These are phyloP conservation scores for Lacanobia oleracea DNA, from an alignment of 2,888 invertebrate species.

Conservation along the genomic window DNA sequence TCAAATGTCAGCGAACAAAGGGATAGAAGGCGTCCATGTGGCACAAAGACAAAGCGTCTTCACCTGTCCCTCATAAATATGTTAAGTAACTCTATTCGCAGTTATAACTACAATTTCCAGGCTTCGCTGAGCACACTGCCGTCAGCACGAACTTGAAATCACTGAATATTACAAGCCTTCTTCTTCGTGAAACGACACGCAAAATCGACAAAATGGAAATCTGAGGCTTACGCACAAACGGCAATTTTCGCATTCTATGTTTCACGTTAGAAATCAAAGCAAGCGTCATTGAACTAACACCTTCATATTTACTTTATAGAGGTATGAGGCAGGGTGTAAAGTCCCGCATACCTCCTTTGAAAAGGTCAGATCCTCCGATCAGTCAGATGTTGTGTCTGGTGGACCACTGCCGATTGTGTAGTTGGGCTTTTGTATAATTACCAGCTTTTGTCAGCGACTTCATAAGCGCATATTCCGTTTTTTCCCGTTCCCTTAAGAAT, in stretches of 20 bases:
- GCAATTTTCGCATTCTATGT: neutral
- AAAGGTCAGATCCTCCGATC: too few species aligned
- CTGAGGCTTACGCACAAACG: neutral
- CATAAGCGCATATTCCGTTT: too few species aligned
- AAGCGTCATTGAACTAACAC: neutral
- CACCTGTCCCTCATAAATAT: constrained; percentile 12
- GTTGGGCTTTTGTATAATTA: too few species aligned
- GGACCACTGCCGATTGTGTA: too few species aligned
- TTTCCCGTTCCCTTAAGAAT: too few species aligned
- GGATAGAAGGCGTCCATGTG: neutral
- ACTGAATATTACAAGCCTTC: neutral
- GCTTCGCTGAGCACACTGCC: constrained; percentile 1
- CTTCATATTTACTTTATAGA: too few species aligned
- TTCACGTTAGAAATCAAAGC: neutral
- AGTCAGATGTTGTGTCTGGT: too few species aligned
- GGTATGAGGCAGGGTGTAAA: too few species aligned
- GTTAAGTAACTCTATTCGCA: constrained; percentile 17
- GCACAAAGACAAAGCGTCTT: constrained; percentile 16
- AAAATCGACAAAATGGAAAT: constrained; percentile 13
- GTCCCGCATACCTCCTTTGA: too few species aligned
- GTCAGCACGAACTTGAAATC: constrained; percentile 11
- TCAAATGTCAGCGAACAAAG: constrained; percentile 9
- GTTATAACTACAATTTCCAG: constrained; percentile 8
- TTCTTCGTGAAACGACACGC: neutral
- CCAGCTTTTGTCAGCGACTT: too few species aligned